Percentiles rank a stretch among this genome's conserved stretches.
phyloP scores from a whole-genome alignment of 1,140 invertebrate species.

The Bombus pascuorum region DNA sequence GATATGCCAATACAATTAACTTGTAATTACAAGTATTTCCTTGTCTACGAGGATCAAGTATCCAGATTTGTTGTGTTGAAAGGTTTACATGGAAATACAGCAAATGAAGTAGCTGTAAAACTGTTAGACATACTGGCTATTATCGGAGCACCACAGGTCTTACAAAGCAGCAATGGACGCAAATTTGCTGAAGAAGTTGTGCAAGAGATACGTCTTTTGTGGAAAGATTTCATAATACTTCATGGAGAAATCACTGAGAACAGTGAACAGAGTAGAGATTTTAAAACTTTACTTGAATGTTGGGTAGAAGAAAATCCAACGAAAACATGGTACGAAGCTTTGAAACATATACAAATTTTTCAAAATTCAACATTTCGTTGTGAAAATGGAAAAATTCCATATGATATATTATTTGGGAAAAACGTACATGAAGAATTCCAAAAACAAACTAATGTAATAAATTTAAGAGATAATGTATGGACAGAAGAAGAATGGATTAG shows the following conservation, averaged over 20 bases:
- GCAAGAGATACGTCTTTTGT: conserved; percentile 67
- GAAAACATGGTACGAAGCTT: conserved; percentile 66
- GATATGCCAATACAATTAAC: conserved; percentile 62
- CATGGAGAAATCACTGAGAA: conserved; percentile 54
- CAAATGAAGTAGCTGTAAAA: conserved; percentile 63
- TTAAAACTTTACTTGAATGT: conserved; percentile 58
- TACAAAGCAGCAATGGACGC: conserved; percentile 73
- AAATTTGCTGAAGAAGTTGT: conserved; percentile 74
- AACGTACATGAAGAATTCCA: conserved; percentile 49
- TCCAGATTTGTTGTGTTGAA: conserved; percentile 75
- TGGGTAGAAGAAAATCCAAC: conserved; percentile 68
- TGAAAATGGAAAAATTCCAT: conserved; percentile 64
- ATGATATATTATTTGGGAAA: conserved; percentile 65
- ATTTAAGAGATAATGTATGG: conserved; percentile 30
- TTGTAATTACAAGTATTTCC: conserved; percentile 68
- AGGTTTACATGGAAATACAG: conserved; percentile 65
- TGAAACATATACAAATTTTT: conserved; percentile 70
- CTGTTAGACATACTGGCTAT: conserved; percentile 70
- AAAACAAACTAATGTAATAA: background rate
- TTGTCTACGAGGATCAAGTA: conserved; percentile 78
- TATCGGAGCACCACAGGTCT: conserved; percentile 73
- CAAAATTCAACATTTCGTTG: conserved; percentile 67
- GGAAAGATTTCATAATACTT: conserved; percentile 67
- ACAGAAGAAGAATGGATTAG: conserved; percentile 65
- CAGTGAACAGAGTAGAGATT: conserved; percentile 56